Conservation (phyloP, 2,797 vertebrate species). For the Odontamblyopus lacepedii region DNA sequence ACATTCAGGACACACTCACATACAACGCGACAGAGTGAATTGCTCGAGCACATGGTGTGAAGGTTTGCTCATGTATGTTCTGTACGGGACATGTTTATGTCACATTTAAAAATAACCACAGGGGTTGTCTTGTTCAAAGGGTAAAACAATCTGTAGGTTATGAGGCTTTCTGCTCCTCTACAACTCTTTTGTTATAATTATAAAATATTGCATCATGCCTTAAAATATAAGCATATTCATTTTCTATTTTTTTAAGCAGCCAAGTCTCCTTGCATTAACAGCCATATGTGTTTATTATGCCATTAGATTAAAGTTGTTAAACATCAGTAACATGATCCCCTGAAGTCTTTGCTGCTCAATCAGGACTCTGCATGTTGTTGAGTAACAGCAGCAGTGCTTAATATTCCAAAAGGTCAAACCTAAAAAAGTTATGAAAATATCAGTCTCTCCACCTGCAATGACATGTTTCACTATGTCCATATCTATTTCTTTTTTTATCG, state of each 20-base stretch:
- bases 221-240: not conserved
- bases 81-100: constrained; percentile 24
- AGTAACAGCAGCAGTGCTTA: not conserved
- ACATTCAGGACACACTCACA: not conserved
- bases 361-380: constrained; percentile 17
- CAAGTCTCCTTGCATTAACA: constrained; percentile 3
- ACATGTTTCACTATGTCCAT: not conserved
- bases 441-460: not conserved
- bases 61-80: constrained; percentile 16
- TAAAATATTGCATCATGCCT: not conserved
- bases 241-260: not conserved
- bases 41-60: constrained; percentile 1
- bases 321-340: constrained; percentile 48
- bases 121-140: not conserved
- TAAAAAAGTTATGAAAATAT: not conserved
- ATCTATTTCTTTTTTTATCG: constrained; percentile 26
- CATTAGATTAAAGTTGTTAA: no score
- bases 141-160: not conserved
- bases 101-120: constrained; percentile 22
- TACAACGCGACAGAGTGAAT: not conserved
- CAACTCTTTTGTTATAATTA: not conserved
- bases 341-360: constrained; percentile 19
- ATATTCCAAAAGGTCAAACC: not conserved
- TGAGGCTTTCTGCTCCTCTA: not conserved
- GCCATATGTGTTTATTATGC: constrained; percentile 7